Base-by-base conservation (phyloP, 1,140 invertebrate genomes). In the Ceratina japonica region DNA sequence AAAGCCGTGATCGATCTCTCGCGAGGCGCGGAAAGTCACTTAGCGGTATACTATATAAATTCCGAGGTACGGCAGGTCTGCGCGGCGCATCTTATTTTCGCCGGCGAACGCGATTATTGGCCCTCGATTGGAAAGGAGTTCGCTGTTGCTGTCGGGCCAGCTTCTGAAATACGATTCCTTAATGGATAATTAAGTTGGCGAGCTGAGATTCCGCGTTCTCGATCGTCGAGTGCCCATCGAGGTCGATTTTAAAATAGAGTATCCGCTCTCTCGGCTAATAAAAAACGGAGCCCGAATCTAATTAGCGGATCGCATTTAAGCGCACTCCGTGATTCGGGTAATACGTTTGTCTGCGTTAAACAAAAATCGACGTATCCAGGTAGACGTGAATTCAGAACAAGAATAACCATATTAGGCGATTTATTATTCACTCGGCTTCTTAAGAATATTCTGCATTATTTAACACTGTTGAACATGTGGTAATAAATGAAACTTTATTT, bases 111-210 rank as follows among this genome's bases (percentile, higher is more conserved):
- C 73, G 31, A 59, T 59, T 51, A 69, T 75, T 66, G 52, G 15
- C 16, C 10, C 31, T 58, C 31, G 52, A 58, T 65, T 75, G 49
- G 8, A 56, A 56, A 75, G 51, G 20, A 72, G 56, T 54, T 68
- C 16, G 64, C 44, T 44, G 31, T 37, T 58, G 4, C 51, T 65
- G 10, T 24, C 31, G 20, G 2, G 1, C 22, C 58, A 44, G 18
- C 5, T 49, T 10, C 49, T 37, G 18, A 16, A 52, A 18, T 63
- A 63, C 59, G 59, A 37, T 49, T 63, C 22, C 37, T 63, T 63
- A 63, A 73, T 62, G 59, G 44, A n/a, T 20, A 37, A 63, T 73
- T 63, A 52, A 73, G 44, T 58, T 63, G 37, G 37, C 16, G 4
- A 31, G 52, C 12, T n/a, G 2, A 37, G 52, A 31, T 58, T 27